Conservation (phyloP, 2,888 invertebrate species). For the Nowickia ferox region DNA sequence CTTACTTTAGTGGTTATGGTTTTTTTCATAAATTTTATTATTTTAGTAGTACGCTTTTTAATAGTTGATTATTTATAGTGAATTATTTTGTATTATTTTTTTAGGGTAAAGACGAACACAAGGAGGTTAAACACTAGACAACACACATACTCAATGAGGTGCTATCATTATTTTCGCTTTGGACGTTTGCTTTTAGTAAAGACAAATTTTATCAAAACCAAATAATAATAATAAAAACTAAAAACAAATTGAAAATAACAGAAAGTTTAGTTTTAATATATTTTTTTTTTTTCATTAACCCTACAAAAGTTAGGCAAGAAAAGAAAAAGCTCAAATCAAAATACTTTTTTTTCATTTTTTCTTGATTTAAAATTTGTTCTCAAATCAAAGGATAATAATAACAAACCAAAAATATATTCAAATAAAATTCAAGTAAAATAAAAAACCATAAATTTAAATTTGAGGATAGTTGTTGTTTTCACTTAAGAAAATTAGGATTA, state of each 20-base stretch:
- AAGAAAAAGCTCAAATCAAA: conserved; percentile 83
- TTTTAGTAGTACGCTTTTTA: conserved; percentile 62
- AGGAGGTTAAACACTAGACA: conserved; percentile 94
- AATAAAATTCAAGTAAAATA: conserved; percentile 37
- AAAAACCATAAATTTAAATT: conserved; percentile 40
- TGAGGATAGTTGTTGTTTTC: conserved; percentile 62
- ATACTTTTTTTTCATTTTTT: conserved; percentile 58
- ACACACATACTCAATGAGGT: conserved; percentile 88
- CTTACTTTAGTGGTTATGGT: conserved; percentile 42
- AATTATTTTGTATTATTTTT: conserved; percentile 70
- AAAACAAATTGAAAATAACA: conserved; percentile 47
- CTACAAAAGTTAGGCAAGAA: conserved; percentile 80
- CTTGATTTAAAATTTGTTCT: conserved; percentile 65
- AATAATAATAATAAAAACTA: conserved; percentile 54
- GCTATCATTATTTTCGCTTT: conserved; percentile 83
- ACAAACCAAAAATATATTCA: conserved; percentile 3
- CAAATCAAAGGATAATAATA: conserved; percentile 22
- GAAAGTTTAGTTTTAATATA: conserved; percentile 34
- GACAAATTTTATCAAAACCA: conserved; percentile 64
- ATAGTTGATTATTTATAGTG: conserved; percentile 72
- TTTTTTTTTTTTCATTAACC: conserved; percentile 67
- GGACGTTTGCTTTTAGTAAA: conserved; percentile 74
- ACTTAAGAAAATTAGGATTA: conserved; percentile 58
- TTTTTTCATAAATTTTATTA: conserved; percentile 32
- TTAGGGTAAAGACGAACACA: conserved; percentile 92